Evolutionary conservation across 2,113 vertebrate species (phyloP).

Genomic region (Ivindomyrus marchei): DNA sequence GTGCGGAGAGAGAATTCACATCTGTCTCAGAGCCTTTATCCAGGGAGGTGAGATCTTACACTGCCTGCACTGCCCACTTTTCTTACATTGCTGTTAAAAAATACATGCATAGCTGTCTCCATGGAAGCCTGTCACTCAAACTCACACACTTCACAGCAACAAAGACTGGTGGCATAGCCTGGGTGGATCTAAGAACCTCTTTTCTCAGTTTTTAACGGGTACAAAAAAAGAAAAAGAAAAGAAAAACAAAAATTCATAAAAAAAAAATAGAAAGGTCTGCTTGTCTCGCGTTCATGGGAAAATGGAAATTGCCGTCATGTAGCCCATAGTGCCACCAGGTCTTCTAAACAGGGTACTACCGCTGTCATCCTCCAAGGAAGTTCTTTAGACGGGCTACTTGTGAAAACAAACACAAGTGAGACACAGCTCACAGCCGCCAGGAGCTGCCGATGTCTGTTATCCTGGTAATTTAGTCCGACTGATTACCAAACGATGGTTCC

Average conservation of each 20-base stretch:
- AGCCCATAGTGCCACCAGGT: conserved; percentile 62
- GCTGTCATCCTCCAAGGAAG: not conserved
- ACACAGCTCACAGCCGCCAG: not conserved
- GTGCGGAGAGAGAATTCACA: not conserved
- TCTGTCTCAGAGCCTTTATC: not conserved
- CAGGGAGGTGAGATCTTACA: not conserved
- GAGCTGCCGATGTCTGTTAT: not conserved
- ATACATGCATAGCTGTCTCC: not conserved
- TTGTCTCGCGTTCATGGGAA: not conserved
- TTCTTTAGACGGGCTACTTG: conserved; percentile 15
- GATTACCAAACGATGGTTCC: not conserved
- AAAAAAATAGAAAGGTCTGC: not conserved
- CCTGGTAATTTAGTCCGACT: not conserved
- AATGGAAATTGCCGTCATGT: conserved; percentile 35
- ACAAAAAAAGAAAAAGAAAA: not conserved
- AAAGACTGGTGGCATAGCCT: not conserved
- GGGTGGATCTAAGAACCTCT: conserved; percentile 1
- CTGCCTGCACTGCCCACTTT: not conserved
- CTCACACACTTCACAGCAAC: not conserved
- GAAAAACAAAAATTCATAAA: not conserved
- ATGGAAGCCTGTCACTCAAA: not conserved
- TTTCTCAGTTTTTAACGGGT: not conserved
- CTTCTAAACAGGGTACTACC: conserved; percentile 46
- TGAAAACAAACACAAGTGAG: conserved; percentile 16
- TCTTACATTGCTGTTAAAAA: not conserved